phyloP scores from a whole-genome alignment of 2,113 vertebrate genomes.

The Sterna hirundo region DNA sequence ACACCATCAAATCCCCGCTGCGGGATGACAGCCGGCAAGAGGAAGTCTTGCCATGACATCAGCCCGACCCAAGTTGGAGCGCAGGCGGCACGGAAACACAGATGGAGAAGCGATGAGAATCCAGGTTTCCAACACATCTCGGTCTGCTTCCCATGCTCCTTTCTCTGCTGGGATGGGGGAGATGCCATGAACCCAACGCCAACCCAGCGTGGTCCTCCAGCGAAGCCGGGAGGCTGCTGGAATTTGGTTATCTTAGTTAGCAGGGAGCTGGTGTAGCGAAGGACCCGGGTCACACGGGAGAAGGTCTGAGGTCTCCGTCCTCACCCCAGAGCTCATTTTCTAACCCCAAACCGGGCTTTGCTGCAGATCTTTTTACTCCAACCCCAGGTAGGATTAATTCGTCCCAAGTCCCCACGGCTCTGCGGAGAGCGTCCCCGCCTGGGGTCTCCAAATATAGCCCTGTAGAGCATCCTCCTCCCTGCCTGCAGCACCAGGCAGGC shows the following conservation, averaged over 20 bases:
- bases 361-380: background rate
- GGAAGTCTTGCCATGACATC: conserved; percentile 18
- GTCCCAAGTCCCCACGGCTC: background rate
- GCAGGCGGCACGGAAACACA: background rate
- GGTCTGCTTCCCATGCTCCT: background rate
- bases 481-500: background rate
- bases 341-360: background rate
- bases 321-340: background rate
- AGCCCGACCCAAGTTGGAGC: background rate
- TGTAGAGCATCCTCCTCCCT: background rate
- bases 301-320: background rate
- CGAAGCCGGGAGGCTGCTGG: fast-evolving
- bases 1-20: background rate
- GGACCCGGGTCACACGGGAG: background rate
- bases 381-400: background rate
- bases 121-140: background rate
- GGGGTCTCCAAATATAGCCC: background rate
- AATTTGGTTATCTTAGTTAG: background rate
- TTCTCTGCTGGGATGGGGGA: background rate
- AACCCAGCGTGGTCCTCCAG: background rate
- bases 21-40: background rate
- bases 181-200: background rate
- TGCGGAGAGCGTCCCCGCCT: background rate
- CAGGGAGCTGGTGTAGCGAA: background rate
- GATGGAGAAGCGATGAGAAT: background rate